Conservation (phyloP, 2,888 invertebrate species). For the Lithodes maja region DNA sequence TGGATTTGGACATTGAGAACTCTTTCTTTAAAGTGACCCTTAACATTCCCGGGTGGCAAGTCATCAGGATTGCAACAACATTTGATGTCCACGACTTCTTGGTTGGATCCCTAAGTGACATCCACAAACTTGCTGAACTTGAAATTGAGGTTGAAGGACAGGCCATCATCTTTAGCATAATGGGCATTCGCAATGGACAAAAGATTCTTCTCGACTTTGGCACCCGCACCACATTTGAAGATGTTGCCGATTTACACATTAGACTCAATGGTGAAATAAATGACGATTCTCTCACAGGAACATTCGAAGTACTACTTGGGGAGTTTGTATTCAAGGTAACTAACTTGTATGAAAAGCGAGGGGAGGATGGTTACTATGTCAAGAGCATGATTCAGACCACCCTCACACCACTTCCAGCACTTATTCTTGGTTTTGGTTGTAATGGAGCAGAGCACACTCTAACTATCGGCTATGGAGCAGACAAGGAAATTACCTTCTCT, state of each 20-base stretch:
- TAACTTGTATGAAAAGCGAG: conserved; percentile 62
- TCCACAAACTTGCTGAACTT: conserved; percentile 54
- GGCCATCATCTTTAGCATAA: conserved; percentile 31
- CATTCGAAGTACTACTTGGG: conserved; percentile 49
- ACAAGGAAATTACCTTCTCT: conserved; percentile 61
- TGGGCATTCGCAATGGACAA: conserved; percentile 54
- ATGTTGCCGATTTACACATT: conserved; percentile 40
- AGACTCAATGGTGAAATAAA: conserved; percentile 58
- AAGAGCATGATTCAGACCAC: conserved; percentile 57
- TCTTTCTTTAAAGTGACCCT: conserved; percentile 59
- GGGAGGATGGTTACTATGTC: conserved; percentile 58
- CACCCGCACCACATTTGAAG: conserved; percentile 29
- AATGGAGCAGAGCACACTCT: conserved; percentile 49
- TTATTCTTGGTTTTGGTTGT: conserved; percentile 58
- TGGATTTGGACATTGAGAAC: conserved; percentile 54
- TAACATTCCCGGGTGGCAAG: conserved; percentile 30
- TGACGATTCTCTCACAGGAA: conserved; percentile 41
- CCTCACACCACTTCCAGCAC: conserved; percentile 56
- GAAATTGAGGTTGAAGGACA: conserved; percentile 49
- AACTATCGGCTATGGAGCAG: conserved; percentile 65
- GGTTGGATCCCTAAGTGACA: conserved; percentile 19
- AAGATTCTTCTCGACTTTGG: conserved; percentile 47
- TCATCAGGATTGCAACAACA: conserved; percentile 50
- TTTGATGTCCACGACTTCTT: conserved; percentile 57
- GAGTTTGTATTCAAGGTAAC: conserved; percentile 60